Percentiles rank a stretch among this genome's conserved stretches.
These are phyloP conservation scores for Thalassophryne amazonica DNA, from an alignment of 2,797 vertebrate genomes.

Conservation along the genomic window DNA sequence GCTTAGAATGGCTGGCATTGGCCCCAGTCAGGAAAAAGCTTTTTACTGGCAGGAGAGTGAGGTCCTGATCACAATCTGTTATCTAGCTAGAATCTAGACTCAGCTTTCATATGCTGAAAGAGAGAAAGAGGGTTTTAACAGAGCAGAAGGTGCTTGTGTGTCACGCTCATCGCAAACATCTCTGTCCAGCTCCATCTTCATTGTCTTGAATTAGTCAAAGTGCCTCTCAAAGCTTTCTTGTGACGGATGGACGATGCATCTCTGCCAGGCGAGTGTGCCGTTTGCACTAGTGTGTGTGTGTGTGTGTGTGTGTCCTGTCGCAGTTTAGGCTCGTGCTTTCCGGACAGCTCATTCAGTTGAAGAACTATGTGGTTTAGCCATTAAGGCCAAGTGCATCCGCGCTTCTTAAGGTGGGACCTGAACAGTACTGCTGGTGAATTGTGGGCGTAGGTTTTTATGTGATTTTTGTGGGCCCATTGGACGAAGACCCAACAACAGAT, in stretches of 20 bases:
- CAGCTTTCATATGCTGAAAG: slow-evolving; percentile 62
- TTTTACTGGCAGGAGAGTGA: slow-evolving; percentile 72
- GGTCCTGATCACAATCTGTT: slow-evolving; percentile 73
- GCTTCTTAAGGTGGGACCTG: slow-evolving; percentile 45
- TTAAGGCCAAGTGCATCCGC: slow-evolving; percentile 59
- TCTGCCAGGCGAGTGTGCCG: slow-evolving; percentile 35
- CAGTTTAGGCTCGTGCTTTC: slow-evolving; percentile 19
- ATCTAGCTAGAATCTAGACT: slow-evolving; percentile 65
- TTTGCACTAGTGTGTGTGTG: slow-evolving; percentile 33
- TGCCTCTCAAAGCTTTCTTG: slow-evolving; percentile 77
- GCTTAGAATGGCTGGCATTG: slow-evolving; percentile 58
- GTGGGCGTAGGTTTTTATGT: no score
- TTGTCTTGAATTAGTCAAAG: slow-evolving; percentile 89
- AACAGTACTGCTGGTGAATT: slow-evolving; percentile 53
- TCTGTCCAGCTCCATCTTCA: slow-evolving; percentile 67
- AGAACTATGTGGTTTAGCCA: slow-evolving; percentile 67
- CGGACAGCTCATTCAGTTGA: slow-evolving; percentile 60
- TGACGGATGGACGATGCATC: slow-evolving; percentile 67
- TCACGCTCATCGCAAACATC: slow-evolving; percentile 66
- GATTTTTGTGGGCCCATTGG: slow-evolving; percentile 64
- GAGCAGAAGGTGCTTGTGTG: slow-evolving; percentile 67
- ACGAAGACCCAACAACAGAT: slow-evolving; percentile 65
- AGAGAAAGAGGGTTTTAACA: slow-evolving; percentile 47
- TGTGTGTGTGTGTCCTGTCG: slow-evolving; percentile 19
- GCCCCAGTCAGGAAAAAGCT: slow-evolving; percentile 74